Evolutionary conservation across 2,797 vertebrate genomes (phyloP), one percentile per base, ranked within the genome.

Genomic region (Enoplosus armatus): DNA sequence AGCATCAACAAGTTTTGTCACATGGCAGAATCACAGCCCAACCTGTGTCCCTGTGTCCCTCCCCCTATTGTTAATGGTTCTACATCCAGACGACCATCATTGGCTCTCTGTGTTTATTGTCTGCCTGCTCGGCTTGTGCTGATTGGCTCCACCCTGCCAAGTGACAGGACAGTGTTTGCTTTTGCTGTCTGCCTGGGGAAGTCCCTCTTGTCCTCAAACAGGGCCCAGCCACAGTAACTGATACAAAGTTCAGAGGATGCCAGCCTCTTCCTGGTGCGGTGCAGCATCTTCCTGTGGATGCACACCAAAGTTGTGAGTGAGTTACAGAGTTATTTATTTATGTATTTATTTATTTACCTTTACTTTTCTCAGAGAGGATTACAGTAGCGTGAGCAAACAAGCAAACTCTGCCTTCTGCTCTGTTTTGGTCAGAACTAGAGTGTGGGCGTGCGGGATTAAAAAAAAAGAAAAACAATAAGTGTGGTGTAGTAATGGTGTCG

Each of bases 211-310:
- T 79, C 83, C 89, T 87, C 81, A 80, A 75, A 87, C 84, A 79
- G 72, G 35, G 67, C 64, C 69, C 33, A 18, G 75, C 84, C 78
- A 85, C 82, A 83, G 78, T 79, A 68, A 84, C 88, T 84, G 81
- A 88, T 86, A 88, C 86, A 90, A 85, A 87, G 86, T 92, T 88
- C 85, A 93, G 89, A 89, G 90, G 89, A 91, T 90, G 85, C 85
- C 87, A 78, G 79, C 22, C 31, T 88, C 83, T 89, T 91, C 84
- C 88, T 89, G 86, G 80, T 88, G 90, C 31, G 80, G 82, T 75
- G 79, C 79, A 85, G 79, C 82, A 82, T 90, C 88, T 92, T 92
- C 89, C 90, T 90, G 91, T 86, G 72, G 75, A 86, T 75, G 55
- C 75, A 65, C 70, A 75, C 69, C 33, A 78, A 83, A 77, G 66